Evolutionary conservation across 2,797 vertebrate species (phyloP).

Genomic region (Intellagama lesueurii): DNA sequence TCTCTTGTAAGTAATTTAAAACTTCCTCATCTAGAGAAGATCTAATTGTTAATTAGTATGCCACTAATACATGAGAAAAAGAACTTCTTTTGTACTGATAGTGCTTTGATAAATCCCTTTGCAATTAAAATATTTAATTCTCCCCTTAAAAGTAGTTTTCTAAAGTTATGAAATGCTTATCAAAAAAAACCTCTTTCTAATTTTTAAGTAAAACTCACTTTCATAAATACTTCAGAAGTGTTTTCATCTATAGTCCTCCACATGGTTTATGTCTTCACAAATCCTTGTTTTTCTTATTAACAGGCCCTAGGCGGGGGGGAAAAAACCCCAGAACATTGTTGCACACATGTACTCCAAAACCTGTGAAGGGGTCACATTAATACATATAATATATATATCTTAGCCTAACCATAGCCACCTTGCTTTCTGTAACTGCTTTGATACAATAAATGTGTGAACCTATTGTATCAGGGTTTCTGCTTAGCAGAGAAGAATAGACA

Average conservation of each 20-base stretch:
- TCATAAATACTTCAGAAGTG: slow-evolving; percentile 63
- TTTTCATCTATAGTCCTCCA: slow-evolving; percentile 55
- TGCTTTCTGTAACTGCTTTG: too few species aligned
- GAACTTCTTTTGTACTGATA: slow-evolving; percentile 15
- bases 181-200: slow-evolving; percentile 39
- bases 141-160: slow-evolving; percentile 60
- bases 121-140: slow-evolving; percentile 45
- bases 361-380: too few species aligned
- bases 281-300: slow-evolving; percentile 46
- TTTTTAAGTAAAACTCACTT: slow-evolving; percentile 67
- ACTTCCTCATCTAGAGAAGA: slow-evolving; percentile 25
- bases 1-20: slow-evolving; percentile 14
- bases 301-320: not conserved
- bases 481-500: too few species aligned
- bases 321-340: not conserved
- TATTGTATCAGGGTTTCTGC: too few species aligned
- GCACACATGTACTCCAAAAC: not conserved
- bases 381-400: too few species aligned
- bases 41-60: slow-evolving; percentile 58
- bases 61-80: slow-evolving; percentile 52
- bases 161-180: slow-evolving; percentile 46
- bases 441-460: too few species aligned
- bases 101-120: slow-evolving; percentile 55
- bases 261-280: slow-evolving; percentile 47
- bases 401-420: too few species aligned